Evolutionary conservation across 2,888 invertebrate species (phyloP).

Genomic region (Eucera pruinosa): DNA sequence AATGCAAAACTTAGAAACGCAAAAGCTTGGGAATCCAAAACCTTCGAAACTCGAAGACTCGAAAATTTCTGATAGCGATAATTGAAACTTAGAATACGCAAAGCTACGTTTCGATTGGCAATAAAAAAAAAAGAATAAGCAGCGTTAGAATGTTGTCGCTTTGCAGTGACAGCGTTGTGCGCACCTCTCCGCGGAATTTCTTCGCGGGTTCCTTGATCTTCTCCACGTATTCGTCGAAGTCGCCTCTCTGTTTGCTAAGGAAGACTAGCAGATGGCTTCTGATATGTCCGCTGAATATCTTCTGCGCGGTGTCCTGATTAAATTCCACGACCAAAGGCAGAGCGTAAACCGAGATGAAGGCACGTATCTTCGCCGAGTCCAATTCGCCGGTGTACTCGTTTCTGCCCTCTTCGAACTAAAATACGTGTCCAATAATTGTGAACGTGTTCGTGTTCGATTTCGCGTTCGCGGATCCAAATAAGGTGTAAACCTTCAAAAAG

Average conservation of each 20-base stretch:
- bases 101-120: too few species aligned
- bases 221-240: conserved; percentile 92
- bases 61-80: too few species aligned
- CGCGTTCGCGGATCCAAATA: conserved; percentile 91
- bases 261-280: conserved; percentile 98
- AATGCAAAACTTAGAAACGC: too few species aligned
- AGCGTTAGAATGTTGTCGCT: too few species aligned
- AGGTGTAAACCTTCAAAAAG: conserved; percentile 80
- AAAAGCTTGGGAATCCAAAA: too few species aligned
- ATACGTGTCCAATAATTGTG: conserved; percentile 51
- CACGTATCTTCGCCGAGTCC: too few species aligned
- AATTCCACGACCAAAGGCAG: conserved; percentile 97
- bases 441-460: conserved; percentile 84
- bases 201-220: conserved; percentile 93
- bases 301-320: conserved; percentile 98
- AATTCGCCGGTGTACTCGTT: conserved; percentile 90
- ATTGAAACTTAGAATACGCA: too few species aligned
- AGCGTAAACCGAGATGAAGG: conserved; percentile 93
- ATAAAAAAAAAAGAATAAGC: too few species aligned
- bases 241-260: conserved; percentile 95
- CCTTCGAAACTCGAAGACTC: too few species aligned
- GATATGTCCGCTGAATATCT: conserved; percentile 99
- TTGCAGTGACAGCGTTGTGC: too few species aligned
- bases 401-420: conserved; percentile 94
- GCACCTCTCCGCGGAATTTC: conserved; percentile 93